A percentile compares a stretch with the other conserved stretches of the same genome.
phyloP scores from a whole-genome alignment of 2,113 vertebrate species.

The Oncorhynchus keta region DNA sequence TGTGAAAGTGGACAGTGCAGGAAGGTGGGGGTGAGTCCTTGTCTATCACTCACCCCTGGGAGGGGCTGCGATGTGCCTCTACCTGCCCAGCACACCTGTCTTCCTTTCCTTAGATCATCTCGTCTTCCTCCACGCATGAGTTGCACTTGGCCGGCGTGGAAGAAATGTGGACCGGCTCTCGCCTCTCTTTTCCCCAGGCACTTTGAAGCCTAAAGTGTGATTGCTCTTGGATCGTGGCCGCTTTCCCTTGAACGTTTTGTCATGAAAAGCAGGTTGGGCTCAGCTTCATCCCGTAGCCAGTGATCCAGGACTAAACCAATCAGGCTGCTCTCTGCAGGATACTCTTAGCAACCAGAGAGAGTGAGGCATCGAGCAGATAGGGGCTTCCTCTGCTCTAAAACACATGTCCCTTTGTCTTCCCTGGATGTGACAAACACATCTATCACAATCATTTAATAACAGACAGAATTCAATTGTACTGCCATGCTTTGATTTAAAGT shows the following conservation, averaged over 20 bases:
- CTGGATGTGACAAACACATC: slow-evolving; percentile 55
- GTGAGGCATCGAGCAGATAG: slow-evolving; percentile 52
- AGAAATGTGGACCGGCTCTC: slow-evolving; percentile 65
- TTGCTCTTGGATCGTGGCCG: slow-evolving; percentile 74
- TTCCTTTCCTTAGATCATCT: slow-evolving; percentile 79
- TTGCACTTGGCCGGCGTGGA: slow-evolving; percentile 70
- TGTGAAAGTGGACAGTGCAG: slow-evolving; percentile 50
- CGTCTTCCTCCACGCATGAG: slow-evolving; percentile 77
- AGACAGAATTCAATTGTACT: slow-evolving; percentile 62
- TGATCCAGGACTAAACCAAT: slow-evolving; percentile 83
- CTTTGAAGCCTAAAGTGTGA: slow-evolving; percentile 78
- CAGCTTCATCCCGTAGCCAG: slow-evolving; percentile 73
- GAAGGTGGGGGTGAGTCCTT: slow-evolving; percentile 49
- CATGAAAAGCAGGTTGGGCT: slow-evolving; percentile 76
- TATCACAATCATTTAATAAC: slow-evolving; percentile 21
- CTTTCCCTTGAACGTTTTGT: slow-evolving; percentile 77
- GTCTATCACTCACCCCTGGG: slow-evolving; percentile 42
- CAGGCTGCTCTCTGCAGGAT: slow-evolving; percentile 72
- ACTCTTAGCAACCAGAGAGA: slow-evolving; percentile 76
- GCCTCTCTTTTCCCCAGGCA: slow-evolving; percentile 62
- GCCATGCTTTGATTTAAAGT: neutral
- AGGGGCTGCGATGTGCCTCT: slow-evolving; percentile 67
- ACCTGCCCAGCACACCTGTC: slow-evolving; percentile 82
- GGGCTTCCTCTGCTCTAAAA: slow-evolving; percentile 62
- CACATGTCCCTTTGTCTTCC: slow-evolving; percentile 40